Evolutionary conservation across 2,888 invertebrate genomes (phyloP), one percentile per base, ranked within the genome.

Genomic region (Drosophila colorata): DNA sequence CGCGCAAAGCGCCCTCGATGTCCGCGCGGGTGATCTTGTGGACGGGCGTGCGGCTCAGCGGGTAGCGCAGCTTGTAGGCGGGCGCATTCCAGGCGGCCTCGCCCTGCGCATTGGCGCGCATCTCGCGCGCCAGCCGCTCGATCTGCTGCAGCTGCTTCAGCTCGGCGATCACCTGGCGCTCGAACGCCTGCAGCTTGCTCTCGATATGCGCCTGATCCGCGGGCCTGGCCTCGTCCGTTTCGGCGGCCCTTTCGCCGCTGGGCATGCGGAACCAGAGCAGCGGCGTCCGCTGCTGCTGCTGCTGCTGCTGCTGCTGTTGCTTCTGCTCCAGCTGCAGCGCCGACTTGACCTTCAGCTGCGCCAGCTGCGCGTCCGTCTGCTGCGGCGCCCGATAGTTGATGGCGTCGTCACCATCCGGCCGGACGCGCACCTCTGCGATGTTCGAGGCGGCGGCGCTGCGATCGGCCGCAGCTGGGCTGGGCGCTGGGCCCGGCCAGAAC

Each of bases 1-100:
- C 91, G 4, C 86, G 89, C 6, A 91, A 57, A 0, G 90, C 88
- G 2, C 80, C 83, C 59, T 91, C 91, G 49, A 91, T 89, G 33
- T 91, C 91, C 0, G 83, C 75, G 4, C 87, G 80, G 0, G 91
- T 91, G 49, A 90, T 90, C 59, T 91, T 91, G 47, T 90, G 85
- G 0, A 90, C 77, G 0, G 90, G 91, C 0, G 90, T 89, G 1
- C 81, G 87, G 51, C 80, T 85, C 4, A 90, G 67, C 0, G 88
- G 81, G 52, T 89, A 81, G 3, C 59, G 68, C n/a, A 87, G 33
- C 51, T 78, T 81, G 7, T 78, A 77, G 1, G 68, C 16, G 11
- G 49, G 20, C n/a, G 18, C 9, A 1, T 18, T 31, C 4, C 6
- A 35, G 0, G 37, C 52, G 0, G 48, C 4, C 16, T 53, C 43